phyloP scores from a whole-genome alignment of 2,797 vertebrate species.

The Xenentodon cancila region DNA sequence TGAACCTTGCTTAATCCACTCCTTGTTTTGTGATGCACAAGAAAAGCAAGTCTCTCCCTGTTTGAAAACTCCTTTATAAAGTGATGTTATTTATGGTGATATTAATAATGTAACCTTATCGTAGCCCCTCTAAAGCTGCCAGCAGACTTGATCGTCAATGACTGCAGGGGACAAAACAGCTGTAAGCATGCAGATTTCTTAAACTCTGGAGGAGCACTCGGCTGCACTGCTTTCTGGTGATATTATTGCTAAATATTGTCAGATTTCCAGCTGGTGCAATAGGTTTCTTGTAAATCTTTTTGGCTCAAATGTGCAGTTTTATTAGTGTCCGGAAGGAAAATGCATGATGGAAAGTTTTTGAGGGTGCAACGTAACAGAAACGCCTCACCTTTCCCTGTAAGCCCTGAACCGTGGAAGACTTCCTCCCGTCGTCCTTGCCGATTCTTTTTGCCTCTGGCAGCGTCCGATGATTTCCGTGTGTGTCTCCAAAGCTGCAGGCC shows the following conservation, averaged over 20 bases:
- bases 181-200: no score
- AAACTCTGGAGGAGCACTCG: constrained; percentile 1
- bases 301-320: neutral
- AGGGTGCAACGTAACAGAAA: neutral
- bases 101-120: constrained; percentile 4
- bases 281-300: neutral
- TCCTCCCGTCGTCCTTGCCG: constrained; percentile 80
- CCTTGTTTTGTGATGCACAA: neutral
- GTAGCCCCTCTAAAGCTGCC: constrained; percentile 14
- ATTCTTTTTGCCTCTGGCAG: constrained; percentile 75
- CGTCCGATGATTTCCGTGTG: constrained; percentile 58
- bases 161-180: neutral
- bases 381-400: constrained; percentile 80
- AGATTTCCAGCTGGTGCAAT: neutral
- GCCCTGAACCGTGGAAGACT: constrained; percentile 76
- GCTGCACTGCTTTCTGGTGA: neutral
- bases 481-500: constrained; percentile 67
- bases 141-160: constrained; percentile 2
- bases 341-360: neutral
- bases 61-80: constrained; percentile 15
- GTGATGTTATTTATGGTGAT: constrained; percentile 17
- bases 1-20: constrained; percentile 9
- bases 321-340: neutral
- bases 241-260: constrained; percentile 1
- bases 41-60: neutral